Percentiles rank a stretch among this genome's conserved stretches.
These are phyloP conservation scores for Loriculus beryllinus DNA, from an alignment of 2,797 vertebrate species.

Conservation along the genomic window DNA sequence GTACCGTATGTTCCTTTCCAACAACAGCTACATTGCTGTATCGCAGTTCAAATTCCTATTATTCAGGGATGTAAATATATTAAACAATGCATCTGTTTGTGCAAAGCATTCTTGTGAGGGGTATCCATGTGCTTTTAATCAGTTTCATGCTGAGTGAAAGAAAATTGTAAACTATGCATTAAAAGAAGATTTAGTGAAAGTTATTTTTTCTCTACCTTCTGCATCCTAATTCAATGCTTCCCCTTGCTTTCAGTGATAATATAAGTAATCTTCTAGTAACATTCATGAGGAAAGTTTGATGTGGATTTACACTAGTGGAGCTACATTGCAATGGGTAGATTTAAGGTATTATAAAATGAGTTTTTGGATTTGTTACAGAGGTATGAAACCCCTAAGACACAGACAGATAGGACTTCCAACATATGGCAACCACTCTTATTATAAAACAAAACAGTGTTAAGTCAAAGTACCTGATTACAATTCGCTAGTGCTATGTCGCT, in stretches of 20 bases:
- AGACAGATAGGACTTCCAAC: constrained; percentile 81
- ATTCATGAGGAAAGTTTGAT: constrained; percentile 87
- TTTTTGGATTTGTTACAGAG: constrained; percentile 86
- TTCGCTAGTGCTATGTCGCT: constrained; percentile 91
- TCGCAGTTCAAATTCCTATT: constrained; percentile 66
- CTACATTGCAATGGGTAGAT: constrained; percentile 96
- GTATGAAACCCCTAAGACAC: constrained; percentile 80
- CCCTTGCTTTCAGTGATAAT: constrained; percentile 73
- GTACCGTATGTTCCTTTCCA: constrained; percentile 51
- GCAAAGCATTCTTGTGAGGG: constrained; percentile 64
- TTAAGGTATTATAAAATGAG: constrained; percentile 92
- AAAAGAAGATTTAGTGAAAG: constrained; percentile 80
- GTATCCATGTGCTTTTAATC: constrained; percentile 77
- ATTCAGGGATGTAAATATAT: constrained; percentile 71
- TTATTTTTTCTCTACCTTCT: constrained; percentile 77
- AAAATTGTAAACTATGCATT: constrained; percentile 82
- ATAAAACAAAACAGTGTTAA: constrained; percentile 87
- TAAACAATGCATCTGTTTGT: constrained; percentile 72
- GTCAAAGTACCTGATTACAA: constrained; percentile 99
- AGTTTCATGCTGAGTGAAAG: constrained; percentile 79
- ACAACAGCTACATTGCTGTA: constrained; percentile 30
- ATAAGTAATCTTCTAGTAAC: constrained; percentile 80
- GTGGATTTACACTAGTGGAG: constrained; percentile 90
- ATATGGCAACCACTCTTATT: constrained; percentile 87
- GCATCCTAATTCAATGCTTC: constrained; percentile 80